A percentile compares a stretch with the other conserved stretches of the same genome.
phyloP scores from a whole-genome alignment of 2,888 invertebrate genomes.

The Drosophila mimica region DNA sequence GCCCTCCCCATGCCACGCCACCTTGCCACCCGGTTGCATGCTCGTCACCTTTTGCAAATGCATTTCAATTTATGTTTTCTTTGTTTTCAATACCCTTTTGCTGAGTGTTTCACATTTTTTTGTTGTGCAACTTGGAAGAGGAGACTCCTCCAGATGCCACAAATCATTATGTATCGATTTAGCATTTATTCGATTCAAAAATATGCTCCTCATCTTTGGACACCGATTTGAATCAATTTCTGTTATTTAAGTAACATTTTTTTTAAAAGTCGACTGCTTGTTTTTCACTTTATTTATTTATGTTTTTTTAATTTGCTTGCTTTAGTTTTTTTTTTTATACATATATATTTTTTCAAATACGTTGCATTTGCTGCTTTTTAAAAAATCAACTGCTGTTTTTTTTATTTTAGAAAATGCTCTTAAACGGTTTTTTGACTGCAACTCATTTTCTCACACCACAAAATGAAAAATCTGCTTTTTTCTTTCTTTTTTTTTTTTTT shows the following conservation, averaged over 20 bases:
- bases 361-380: constrained; percentile 1
- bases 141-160: not conserved
- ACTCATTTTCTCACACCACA: constrained; percentile 1
- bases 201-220: not conserved
- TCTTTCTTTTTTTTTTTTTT: not conserved
- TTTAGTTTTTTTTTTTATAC: constrained; percentile 33
- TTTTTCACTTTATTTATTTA: not conserved
- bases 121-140: too few species aligned
- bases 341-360: not conserved
- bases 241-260: not conserved
- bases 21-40: not conserved
- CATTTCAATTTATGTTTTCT: constrained; percentile 39
- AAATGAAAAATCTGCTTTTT: not conserved
- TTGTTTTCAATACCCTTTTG: not conserved
- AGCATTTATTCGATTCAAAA: not conserved
- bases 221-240: not conserved
- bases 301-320: constrained; percentile 5
- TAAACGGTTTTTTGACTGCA: not conserved
- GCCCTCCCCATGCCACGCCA: not conserved
- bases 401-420: not conserved
- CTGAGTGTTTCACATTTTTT: not conserved
- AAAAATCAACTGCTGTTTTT: too few species aligned
- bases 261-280: not conserved
- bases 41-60: constrained; percentile 17
- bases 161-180: not conserved